These are phyloP conservation scores for Nebria brevicollis DNA, from an alignment of 2,888 invertebrate genomes.

Conservation along the genomic window DNA sequence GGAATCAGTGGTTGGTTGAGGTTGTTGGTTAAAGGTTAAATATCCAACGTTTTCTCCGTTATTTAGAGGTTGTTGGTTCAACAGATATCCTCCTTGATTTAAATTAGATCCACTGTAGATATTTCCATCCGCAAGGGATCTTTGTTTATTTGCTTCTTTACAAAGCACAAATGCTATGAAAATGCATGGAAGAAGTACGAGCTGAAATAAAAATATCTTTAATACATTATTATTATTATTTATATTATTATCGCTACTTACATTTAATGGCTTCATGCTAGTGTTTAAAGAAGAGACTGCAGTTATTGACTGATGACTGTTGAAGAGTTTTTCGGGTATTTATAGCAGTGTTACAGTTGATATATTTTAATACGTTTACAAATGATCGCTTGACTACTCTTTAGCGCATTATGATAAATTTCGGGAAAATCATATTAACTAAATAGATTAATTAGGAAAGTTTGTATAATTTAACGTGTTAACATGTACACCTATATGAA, in stretches of 20 bases:
- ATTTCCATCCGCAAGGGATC: too few relatives aligned
- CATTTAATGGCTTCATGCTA: conserved; percentile 23
- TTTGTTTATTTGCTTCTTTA: neutral
- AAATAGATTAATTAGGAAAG: neutral
- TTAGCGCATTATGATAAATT: conserved; percentile 24
- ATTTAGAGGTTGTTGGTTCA: neutral
- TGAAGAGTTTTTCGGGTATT: conserved; percentile 22
- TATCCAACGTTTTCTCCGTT: too few relatives aligned
- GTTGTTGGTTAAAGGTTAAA: too few relatives aligned
- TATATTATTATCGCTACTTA: conserved; percentile 15
- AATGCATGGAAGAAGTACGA: neutral
- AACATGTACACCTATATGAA: neutral
- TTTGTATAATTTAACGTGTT: neutral
- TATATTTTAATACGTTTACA: conserved; percentile 22
- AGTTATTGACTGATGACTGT: conserved; percentile 23
- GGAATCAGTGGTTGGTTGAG: too few relatives aligned
- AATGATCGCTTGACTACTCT: conserved; percentile 22
- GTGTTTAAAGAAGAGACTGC: conserved; percentile 18
- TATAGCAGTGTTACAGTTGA: conserved; percentile 25
- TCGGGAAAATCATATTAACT: neutral
- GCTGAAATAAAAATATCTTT: neutral
- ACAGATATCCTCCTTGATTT: neutral
- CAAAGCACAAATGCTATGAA: neutral
- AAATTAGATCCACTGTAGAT: neutral
- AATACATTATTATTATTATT: neutral